A percentile compares a stretch with the other conserved stretches of the same genome.
Conservation (phyloP, 2,113 vertebrate species). For the Nasalis larvatus region DNA sequence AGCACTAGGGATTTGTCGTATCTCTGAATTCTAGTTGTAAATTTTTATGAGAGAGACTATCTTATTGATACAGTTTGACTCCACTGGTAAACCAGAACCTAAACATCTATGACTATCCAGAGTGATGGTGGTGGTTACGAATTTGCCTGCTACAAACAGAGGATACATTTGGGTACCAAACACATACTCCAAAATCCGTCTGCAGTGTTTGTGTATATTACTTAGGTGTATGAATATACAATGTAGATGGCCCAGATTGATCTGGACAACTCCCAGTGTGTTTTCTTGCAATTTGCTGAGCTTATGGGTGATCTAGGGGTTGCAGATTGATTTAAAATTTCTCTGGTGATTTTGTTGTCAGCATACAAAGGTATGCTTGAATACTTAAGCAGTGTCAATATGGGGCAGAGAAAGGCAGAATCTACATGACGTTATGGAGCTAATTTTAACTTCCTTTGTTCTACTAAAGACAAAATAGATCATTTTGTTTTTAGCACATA, state of each 20-base stretch:
- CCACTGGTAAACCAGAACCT: not conserved
- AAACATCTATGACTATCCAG: not conserved
- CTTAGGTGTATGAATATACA: not conserved
- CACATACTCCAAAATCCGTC: not conserved
- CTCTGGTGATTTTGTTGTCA: not conserved
- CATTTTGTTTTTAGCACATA: not conserved
- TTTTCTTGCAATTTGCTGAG: not conserved
- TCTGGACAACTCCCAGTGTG: not conserved
- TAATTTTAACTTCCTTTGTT: not conserved
- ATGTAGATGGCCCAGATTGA: not conserved
- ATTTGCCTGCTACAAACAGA: not conserved
- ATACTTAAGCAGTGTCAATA: not conserved
- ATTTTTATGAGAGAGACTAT: not conserved
- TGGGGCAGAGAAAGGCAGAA: not conserved
- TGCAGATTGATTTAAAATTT: not conserved
- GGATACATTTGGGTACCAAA: not conserved
- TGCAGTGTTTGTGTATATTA: not conserved
- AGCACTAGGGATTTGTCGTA: not conserved
- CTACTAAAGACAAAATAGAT: not conserved
- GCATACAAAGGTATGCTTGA: not conserved
- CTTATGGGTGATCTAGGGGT: not conserved
- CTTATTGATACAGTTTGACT: not conserved
- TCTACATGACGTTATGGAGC: not conserved
- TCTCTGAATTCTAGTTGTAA: not conserved
- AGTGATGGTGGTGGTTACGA: not conserved